Evolutionary conservation across 2,888 invertebrate species (phyloP).

Genomic region (Agriopis marginaria): DNA sequence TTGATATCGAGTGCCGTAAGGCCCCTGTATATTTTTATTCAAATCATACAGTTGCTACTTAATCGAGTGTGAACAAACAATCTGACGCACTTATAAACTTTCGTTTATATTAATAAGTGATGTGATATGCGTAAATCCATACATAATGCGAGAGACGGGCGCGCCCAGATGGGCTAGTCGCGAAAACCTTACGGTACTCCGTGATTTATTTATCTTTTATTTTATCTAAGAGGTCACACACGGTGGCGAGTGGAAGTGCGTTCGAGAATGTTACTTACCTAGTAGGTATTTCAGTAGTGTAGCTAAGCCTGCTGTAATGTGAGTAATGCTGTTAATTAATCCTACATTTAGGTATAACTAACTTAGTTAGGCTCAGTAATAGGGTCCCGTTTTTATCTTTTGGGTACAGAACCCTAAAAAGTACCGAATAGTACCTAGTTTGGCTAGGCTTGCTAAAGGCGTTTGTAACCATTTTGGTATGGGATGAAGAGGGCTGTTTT

Average conservation of each 20-base stretch:
- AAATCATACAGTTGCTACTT: not conserved
- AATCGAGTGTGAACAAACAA: not conserved
- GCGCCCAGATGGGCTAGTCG: constrained; percentile 33
- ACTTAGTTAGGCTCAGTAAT: too few relatives aligned
- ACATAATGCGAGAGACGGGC: constrained; percentile 22
- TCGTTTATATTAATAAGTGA: not conserved
- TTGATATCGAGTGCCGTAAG: too few relatives aligned
- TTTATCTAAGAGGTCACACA: constrained; percentile 38
- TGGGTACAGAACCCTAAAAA: too few relatives aligned
- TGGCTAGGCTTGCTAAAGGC: too few relatives aligned
- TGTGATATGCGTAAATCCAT: constrained; percentile 24
- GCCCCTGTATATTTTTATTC: too few relatives aligned
- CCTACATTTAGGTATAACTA: too few relatives aligned
- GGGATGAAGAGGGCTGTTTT: too few relatives aligned
- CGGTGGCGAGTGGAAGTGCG: constrained; percentile 14
- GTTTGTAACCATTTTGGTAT: too few relatives aligned
- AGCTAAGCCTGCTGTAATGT: not conserved
- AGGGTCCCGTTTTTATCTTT: too few relatives aligned
- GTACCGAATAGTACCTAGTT: too few relatives aligned
- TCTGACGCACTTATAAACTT: not conserved
- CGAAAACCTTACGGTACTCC: constrained; percentile 53
- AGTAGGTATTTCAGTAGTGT: not conserved
- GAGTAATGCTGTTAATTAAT: not conserved
- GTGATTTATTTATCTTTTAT: constrained; percentile 54
- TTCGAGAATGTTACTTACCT: not conserved